phyloP scores from a whole-genome alignment of 35 echinoderm and acorn worm species.

The Apostichopus californicus region DNA sequence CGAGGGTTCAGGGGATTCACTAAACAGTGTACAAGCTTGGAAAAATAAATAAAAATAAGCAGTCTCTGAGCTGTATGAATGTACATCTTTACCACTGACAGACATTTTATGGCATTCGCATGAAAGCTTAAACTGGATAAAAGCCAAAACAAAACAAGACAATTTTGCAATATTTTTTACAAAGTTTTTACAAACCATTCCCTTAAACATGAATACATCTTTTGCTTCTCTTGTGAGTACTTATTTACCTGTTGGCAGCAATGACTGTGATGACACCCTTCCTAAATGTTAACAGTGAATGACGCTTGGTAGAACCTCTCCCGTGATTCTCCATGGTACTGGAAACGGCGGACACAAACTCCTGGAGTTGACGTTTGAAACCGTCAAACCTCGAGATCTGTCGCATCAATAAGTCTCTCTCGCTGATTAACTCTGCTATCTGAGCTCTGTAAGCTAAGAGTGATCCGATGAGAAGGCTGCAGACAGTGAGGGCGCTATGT shows the following conservation, averaged over 20 bases:
- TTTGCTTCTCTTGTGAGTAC: no score
- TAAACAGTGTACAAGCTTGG: no score
- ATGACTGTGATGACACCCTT: constrained; percentile 71
- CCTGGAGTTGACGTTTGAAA: constrained; percentile 66
- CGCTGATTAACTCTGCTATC: constrained; percentile 57
- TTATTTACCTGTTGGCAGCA: constrained; percentile 88
- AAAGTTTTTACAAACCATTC: no score
- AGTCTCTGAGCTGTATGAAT: no score
- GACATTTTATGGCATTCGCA: no score
- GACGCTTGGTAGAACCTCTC: neutral
- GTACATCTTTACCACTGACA: no score
- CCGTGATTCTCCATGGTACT: constrained; percentile 53
- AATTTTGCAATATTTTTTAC: no score
- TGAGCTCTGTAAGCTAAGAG: constrained; percentile 62
- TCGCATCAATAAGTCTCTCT: constrained; percentile 70
- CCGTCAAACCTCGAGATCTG: constrained; percentile 54
- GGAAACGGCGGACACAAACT: constrained; percentile 70
- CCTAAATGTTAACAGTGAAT: constrained; percentile 73
- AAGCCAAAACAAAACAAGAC: no score
- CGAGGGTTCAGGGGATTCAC: no score
- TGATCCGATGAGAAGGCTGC: constrained; percentile 72
- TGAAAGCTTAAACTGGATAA: no score
- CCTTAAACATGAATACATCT: no score
- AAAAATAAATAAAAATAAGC: no score
- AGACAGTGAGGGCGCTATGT: constrained; percentile 61